These are phyloP conservation scores for Diphyllodes magnificus DNA, from an alignment of 2,113 vertebrate genomes.

Conservation along the genomic window DNA sequence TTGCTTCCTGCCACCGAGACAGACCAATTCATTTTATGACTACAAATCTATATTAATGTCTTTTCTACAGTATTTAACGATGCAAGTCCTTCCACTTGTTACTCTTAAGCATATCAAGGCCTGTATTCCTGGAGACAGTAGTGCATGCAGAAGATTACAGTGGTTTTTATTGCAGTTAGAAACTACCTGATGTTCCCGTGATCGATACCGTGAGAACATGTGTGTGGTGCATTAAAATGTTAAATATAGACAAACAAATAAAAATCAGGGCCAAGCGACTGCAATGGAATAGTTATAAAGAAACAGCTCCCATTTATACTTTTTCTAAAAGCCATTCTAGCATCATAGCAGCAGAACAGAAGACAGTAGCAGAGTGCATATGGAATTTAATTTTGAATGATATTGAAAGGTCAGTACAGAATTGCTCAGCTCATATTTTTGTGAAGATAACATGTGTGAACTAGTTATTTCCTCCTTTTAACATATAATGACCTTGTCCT, in stretches of 20 bases:
- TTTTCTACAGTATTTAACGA: background rate
- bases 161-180: background rate
- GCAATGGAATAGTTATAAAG: background rate
- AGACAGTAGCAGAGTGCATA: background rate
- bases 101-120: background rate
- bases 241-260: background rate
- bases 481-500: conserved; percentile 62
- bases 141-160: background rate
- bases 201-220: background rate
- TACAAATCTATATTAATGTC: conserved; percentile 24
- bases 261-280: background rate
- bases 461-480: conserved; percentile 59
- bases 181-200: background rate
- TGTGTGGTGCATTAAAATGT: background rate
- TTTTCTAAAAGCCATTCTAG: background rate
- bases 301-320: background rate
- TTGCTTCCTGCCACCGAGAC: background rate
- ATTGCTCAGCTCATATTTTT: conserved; percentile 54
- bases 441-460: conserved; percentile 49
- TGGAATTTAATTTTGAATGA: conserved; percentile 56
- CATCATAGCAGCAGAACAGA: background rate
- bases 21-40: conserved; percentile 20
- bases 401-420: conserved; percentile 63
- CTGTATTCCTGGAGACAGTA: background rate
- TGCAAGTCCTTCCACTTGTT: background rate